Evolutionary conservation across 2,113 vertebrate species (phyloP), one percentile per base, ranked within the genome.

Genomic region (Lophius piscatorius): DNA sequence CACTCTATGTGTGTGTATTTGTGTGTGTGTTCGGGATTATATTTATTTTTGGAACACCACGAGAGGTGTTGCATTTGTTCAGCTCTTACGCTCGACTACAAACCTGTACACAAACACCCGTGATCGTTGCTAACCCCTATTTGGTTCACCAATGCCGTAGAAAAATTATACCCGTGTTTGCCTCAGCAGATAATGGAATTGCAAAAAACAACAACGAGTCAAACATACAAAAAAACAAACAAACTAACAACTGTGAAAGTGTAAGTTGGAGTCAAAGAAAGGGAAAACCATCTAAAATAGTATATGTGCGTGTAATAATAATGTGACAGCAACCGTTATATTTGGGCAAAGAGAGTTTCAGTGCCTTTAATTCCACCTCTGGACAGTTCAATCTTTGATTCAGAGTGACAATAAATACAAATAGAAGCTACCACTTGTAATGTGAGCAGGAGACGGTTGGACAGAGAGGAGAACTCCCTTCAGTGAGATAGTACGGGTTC

Each of bases 151-250:
- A 72, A 76, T 78, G 61, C 75, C 50, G 49, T 78, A 81, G 58
- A 88, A 85, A 85, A 80, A 83, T 62, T 6, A 82, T 87, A 88
- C 88, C 87, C 85, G 82, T 90, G 89, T 40, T 89, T 69, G 58
- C 70, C 74, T 82, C 76, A 66, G 78, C 65, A 45, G 71, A 74
- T 69, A 56, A 76, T 77, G 81, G 42, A 33, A 20, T 67, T 76
- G 41, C 28, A 57, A 55, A 67, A 54, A 58, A 42, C 29, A 64
- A 36, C 9, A 23, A 24, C 2, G 38, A 24, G 29, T 10, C 29
- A 45, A n/a, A n/a, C n/a, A n/a, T n/a, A n/a, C n/a, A 16, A 0
- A 56, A 48, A 6, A 48, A 18, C 45, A 29, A 45, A 66, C 61
- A 29, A 63, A 64, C 38, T 71, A 75, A 70, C 63, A 61, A 63